Percentiles rank a stretch among this genome's conserved stretches.
Conservation (phyloP, 64 coral and sea anemone genomes). For the Cladopsammia gracilis region DNA sequence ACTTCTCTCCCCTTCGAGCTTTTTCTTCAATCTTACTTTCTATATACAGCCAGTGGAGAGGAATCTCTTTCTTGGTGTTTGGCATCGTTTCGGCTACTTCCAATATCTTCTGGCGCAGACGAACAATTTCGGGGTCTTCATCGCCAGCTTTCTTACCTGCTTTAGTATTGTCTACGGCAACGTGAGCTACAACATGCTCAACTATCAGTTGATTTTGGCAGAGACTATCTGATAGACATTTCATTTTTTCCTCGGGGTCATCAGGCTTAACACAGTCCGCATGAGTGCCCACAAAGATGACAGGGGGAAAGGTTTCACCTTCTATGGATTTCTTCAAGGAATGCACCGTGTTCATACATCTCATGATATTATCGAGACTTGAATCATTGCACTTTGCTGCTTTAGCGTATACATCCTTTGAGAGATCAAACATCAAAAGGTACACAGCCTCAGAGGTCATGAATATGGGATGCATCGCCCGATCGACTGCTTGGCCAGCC, state of each 20-base stretch:
- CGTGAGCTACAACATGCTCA: not conserved
- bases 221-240: not conserved
- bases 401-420: not conserved
- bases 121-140: not conserved
- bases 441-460: slow-evolving; percentile 36
- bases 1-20: not conserved
- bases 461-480: slow-evolving; percentile 32
- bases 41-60: slow-evolving; percentile 4
- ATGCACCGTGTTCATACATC: not conserved
- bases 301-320: not conserved
- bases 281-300: slow-evolving; percentile 15
- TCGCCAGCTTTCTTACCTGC: not conserved
- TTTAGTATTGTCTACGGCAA: slow-evolving; percentile 4
- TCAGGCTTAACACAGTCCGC: not conserved
- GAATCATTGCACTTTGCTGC: not conserved
- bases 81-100: slow-evolving; percentile 2
- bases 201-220: not conserved
- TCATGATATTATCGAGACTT: not conserved
- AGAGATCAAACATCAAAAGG: slow-evolving; percentile 35
- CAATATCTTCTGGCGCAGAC: not conserved
- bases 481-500: not conserved
- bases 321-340: not conserved
- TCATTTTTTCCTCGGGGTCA: not conserved
- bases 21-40: slow-evolving; percentile 1
- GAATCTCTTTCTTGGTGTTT: slow-evolving; percentile 30